Evolutionary conservation across 2,113 vertebrate genomes (phyloP).

Genomic region (Nothocercus nigrocapillus): DNA sequence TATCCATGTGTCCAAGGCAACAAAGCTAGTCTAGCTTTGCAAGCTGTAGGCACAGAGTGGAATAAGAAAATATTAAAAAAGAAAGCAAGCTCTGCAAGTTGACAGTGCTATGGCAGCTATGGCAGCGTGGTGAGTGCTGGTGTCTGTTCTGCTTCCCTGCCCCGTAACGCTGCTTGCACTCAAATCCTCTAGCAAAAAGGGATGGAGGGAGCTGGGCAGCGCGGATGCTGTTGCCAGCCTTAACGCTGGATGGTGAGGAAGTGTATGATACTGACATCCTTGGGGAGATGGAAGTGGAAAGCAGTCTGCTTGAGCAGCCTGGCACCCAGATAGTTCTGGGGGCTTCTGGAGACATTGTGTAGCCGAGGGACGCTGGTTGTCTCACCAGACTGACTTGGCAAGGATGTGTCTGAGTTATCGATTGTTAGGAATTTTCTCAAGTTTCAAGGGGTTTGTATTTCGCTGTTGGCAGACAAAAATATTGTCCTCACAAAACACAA

Average conservation of each 20-base stretch:
- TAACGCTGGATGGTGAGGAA: neutral
- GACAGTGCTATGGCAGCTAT: neutral
- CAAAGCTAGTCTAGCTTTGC: neutral
- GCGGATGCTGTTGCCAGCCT: neutral
- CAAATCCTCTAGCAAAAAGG: rapidly evolving
- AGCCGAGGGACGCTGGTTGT: neutral
- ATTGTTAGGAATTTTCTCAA: neutral
- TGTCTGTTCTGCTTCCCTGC: neutral
- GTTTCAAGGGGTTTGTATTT: rapidly evolving
- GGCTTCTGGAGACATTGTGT: neutral
- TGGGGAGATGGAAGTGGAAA: neutral
- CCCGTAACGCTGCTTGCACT: neutral
- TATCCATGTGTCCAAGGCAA: slow-evolving; percentile 49
- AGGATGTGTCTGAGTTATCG: rapidly evolving
- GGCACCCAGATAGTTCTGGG: rapidly evolving
- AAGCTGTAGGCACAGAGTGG: neutral
- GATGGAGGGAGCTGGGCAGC: neutral
- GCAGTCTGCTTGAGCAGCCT: rapidly evolving
- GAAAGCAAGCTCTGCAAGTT: neutral
- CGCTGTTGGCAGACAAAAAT: neutral
- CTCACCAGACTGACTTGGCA: neutral
- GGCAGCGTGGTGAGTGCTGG: neutral
- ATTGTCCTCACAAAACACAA: neutral
- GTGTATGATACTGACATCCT: neutral
- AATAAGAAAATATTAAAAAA: neutral